Conservation (phyloP, 2,797 vertebrate genomes). For the Rhabdophis nuchalis region DNA sequence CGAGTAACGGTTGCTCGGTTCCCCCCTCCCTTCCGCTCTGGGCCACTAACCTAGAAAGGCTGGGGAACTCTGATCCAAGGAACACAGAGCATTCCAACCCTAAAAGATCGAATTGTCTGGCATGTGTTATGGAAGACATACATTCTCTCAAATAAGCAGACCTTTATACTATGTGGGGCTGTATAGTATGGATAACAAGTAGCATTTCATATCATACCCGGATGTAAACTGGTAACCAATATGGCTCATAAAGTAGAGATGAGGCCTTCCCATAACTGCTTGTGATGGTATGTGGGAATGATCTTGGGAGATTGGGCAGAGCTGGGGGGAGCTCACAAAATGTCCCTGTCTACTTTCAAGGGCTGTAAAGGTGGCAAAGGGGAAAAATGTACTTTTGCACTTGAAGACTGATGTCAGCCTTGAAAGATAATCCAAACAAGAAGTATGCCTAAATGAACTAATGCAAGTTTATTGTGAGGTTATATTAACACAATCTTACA, state of each 20-base stretch:
- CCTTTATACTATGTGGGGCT: neutral
- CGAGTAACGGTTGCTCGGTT: too few relatives aligned
- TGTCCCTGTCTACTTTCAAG: neutral
- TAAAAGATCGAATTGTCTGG: neutral
- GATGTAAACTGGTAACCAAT: neutral
- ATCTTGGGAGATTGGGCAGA: neutral
- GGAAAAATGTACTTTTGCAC: neutral
- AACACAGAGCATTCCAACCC: neutral
- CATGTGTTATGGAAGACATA: neutral
- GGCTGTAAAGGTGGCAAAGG: neutral
- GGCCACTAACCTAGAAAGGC: too few relatives aligned
- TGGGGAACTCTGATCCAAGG: neutral
- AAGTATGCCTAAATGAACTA: neutral
- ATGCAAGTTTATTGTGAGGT: neutral
- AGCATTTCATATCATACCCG: neutral
- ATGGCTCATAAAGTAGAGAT: neutral
- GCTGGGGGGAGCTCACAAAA: neutral
- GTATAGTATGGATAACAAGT: neutral
- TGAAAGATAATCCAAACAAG: neutral
- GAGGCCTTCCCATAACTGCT: neutral
- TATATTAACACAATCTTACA: neutral
- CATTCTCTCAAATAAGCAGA: neutral
- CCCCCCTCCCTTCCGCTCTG: too few relatives aligned
- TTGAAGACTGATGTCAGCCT: neutral
- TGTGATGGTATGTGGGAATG: neutral